These are phyloP conservation scores for Agelas oroides DNA, from an alignment of 37 sponge, comb jelly and placozoan genomes.

Conservation along the genomic window DNA sequence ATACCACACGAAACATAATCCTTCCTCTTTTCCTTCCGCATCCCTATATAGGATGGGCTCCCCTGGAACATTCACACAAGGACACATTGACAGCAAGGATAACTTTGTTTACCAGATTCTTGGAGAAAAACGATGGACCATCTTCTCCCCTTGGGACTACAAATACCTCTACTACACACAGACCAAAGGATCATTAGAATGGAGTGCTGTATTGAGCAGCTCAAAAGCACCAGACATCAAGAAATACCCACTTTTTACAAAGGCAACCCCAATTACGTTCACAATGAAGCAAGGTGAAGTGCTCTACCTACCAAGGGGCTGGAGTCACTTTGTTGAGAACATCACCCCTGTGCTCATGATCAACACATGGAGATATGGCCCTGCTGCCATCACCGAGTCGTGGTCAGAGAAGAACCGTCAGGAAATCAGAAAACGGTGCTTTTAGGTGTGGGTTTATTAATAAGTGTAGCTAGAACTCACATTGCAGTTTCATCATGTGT, in stretches of 20 bases:
- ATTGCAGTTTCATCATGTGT: no score
- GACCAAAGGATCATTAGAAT: conserved; percentile 78
- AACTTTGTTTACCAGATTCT: conserved; percentile 93
- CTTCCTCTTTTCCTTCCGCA: no score
- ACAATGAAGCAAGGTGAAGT: conserved; percentile 80
- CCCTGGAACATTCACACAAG: conserved; percentile 91
- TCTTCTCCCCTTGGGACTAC: conserved; percentile 85
- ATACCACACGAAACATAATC: no score
- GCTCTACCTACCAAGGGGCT: conserved; percentile 90
- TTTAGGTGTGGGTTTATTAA: not conserved
- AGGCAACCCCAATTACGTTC: conserved; percentile 75
- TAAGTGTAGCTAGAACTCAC: no score
- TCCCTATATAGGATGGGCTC: conserved; percentile 74
- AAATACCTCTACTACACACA: conserved; percentile 75
- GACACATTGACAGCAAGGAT: conserved; percentile 93
- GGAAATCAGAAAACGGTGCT: conserved; percentile 72
- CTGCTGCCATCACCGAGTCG: conserved; percentile 78
- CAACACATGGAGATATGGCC: conserved; percentile 88
- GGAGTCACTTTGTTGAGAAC: conserved; percentile 87
- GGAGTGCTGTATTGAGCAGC: conserved; percentile 77
- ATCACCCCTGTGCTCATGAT: conserved; percentile 85
- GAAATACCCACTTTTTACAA: conserved; percentile 68
- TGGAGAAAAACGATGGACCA: conserved; percentile 84
- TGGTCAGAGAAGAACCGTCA: conserved; percentile 58
- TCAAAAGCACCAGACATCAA: conserved; percentile 43